Percentiles rank a stretch among this genome's conserved stretches.
phyloP scores from a whole-genome alignment of 1,140 invertebrate genomes.

The Leguminivora glycinivorella region DNA sequence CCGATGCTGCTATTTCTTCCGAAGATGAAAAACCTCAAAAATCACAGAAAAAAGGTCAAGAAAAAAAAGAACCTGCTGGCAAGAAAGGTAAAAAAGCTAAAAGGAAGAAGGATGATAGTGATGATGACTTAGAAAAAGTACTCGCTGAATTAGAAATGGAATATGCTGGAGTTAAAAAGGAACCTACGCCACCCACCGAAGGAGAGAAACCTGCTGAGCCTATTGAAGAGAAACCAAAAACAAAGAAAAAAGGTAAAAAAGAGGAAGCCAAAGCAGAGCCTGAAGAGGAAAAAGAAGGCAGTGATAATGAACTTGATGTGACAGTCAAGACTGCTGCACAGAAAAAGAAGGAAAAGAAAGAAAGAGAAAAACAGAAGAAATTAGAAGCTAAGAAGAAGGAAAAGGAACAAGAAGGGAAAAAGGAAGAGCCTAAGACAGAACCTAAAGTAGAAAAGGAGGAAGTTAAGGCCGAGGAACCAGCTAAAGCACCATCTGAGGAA shows the following conservation, averaged over 20 bases:
- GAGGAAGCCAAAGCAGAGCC: constrained; percentile 72
- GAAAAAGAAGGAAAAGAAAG: constrained; percentile 93
- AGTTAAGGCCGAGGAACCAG: constrained; percentile 45
- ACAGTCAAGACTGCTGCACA: constrained; percentile 91
- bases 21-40: constrained; percentile 76
- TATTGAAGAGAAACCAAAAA: constrained; percentile 76
- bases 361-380: constrained; percentile 89
- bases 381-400: constrained; percentile 82
- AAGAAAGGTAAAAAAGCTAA: constrained; percentile 85
- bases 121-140: constrained; percentile 92
- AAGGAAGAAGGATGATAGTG: constrained; percentile 88
- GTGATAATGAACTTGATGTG: constrained; percentile 79
- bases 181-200: constrained; percentile 60
- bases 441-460: constrained; percentile 51
- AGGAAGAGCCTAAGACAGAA: constrained; percentile 48
- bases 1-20: constrained; percentile 70
- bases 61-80: constrained; percentile 79
- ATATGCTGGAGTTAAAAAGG: constrained; percentile 83
- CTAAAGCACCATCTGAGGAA: constrained; percentile 62
- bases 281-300: constrained; percentile 74
- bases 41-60: constrained; percentile 76
- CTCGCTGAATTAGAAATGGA: constrained; percentile 89
- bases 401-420: constrained; percentile 64
- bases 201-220: constrained; percentile 70
- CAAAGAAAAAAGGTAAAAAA: constrained; percentile 74